These are phyloP conservation scores for Caenorhabditis sp. DNA, from an alignment of 2,888 invertebrate species.

Conservation along the genomic window DNA sequence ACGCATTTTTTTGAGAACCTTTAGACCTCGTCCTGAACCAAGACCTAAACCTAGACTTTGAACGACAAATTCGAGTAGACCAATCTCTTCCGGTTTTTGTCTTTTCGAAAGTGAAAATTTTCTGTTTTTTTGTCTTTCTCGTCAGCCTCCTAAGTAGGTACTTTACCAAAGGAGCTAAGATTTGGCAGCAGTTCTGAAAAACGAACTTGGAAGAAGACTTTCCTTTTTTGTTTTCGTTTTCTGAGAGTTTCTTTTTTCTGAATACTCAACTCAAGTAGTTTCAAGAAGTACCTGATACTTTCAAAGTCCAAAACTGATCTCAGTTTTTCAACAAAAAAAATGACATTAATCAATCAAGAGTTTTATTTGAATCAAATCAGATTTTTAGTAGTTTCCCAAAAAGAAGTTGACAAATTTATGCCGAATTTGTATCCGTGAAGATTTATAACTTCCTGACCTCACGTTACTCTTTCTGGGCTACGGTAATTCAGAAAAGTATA, in stretches of 20 bases:
- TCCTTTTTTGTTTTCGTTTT: conserved; percentile 18
- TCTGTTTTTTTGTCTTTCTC: conserved; percentile 22
- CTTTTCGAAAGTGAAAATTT: conserved; percentile 12
- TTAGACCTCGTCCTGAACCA: too few species aligned
- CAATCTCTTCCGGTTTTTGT: conserved; percentile 11
- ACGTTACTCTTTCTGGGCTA: not conserved
- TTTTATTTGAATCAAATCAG: too few species aligned
- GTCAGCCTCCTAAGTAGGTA: conserved; percentile 43
- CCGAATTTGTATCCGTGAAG: not conserved
- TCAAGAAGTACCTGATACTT: conserved; percentile 2
- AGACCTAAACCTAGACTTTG: conserved; percentile 19
- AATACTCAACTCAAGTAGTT: not conserved
- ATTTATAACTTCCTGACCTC: not conserved
- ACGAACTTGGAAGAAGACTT: conserved; percentile 20
- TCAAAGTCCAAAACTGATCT: not conserved
- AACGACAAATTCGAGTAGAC: conserved; percentile 1
- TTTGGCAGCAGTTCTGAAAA: conserved; percentile 31
- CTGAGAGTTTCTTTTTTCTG: too few species aligned
- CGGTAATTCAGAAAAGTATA: conserved; percentile 1
- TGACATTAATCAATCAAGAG: too few species aligned
- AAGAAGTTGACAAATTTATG: not conserved
- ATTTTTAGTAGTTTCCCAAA: too few species aligned
- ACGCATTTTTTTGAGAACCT: not conserved
- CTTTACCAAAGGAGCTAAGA: conserved; percentile 39
- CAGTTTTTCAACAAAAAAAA: too few species aligned